Conservation (phyloP, 2,888 invertebrate genomes). For the Busseola fusca region DNA sequence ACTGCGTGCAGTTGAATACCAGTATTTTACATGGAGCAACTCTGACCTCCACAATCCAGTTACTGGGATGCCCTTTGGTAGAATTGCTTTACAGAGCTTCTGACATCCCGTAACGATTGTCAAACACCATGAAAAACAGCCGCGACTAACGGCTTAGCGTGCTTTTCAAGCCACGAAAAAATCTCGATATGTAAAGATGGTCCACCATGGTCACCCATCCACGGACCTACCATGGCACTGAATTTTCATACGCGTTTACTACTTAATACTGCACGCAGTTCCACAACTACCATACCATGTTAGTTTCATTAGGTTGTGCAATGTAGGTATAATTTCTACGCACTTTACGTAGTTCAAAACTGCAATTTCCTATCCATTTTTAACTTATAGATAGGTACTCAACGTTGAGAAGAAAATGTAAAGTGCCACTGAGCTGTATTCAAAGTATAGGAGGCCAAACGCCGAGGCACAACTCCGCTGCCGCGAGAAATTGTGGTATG, state of each 20-base stretch:
- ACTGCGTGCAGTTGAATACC: background rate
- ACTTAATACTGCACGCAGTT: background rate
- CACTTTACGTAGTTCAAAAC: background rate
- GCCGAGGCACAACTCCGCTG: too few species aligned
- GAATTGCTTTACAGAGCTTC: background rate
- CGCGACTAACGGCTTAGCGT: background rate
- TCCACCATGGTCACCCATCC: background rate
- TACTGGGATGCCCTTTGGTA: background rate
- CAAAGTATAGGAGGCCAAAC: too few species aligned
- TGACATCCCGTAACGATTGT: background rate
- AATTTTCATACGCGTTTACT: background rate
- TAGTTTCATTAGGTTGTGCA: background rate
- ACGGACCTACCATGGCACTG: background rate
- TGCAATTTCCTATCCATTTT: background rate
- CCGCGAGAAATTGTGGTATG: too few species aligned
- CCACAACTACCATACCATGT: background rate
- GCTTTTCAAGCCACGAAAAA: background rate
- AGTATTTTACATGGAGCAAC: background rate
- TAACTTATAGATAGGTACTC: background rate
- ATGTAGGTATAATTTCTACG: background rate
- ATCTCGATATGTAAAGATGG: background rate
- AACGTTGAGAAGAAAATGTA: conserved; percentile 12
- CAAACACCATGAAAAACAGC: background rate
- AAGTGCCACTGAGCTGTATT: conserved; percentile 1
- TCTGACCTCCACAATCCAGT: background rate